These are phyloP conservation scores for Calliopum simillimum DNA, from an alignment of 2,888 invertebrate genomes.

Conservation along the genomic window DNA sequence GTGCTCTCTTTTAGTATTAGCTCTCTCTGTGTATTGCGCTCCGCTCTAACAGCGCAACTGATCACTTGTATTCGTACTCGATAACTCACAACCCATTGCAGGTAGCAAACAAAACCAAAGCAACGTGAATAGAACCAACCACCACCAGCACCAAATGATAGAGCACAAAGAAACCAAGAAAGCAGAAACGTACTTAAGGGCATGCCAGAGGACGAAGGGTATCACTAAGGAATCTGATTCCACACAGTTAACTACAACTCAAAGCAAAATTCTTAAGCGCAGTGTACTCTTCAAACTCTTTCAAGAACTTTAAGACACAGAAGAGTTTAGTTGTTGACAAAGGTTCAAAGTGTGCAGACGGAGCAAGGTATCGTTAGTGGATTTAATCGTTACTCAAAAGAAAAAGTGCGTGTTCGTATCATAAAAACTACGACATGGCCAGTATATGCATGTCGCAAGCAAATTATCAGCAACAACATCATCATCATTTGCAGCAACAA, in stretches of 20 bases:
- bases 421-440: conserved; percentile 51
- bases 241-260: conserved; percentile 63
- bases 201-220: conserved; percentile 67
- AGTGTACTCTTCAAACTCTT: conserved; percentile 31
- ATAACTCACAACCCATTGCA: conserved; percentile 36
- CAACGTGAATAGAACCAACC: conserved; percentile 30
- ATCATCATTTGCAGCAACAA: conserved; percentile 43
- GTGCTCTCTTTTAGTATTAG: neutral
- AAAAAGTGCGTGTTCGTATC: conserved; percentile 14
- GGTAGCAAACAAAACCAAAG: conserved; percentile 25
- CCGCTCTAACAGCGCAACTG: conserved; percentile 37
- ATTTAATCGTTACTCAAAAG: conserved; percentile 22
- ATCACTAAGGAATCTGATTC: conserved; percentile 71
- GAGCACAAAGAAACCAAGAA: conserved; percentile 33
- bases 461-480: conserved; percentile 53
- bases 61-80: conserved; percentile 40
- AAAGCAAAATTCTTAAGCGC: conserved; percentile 22
- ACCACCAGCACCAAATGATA: conserved; percentile 32
- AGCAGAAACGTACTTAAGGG: conserved; percentile 60
- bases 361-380: conserved; percentile 32
- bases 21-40: neutral
- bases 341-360: conserved; percentile 40
- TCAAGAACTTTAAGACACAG: conserved; percentile 21
- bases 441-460: conserved; percentile 57
- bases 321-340: conserved; percentile 43